phyloP scores from a whole-genome alignment of 2,113 vertebrate species.

The Lophochroa leadbeateri region DNA sequence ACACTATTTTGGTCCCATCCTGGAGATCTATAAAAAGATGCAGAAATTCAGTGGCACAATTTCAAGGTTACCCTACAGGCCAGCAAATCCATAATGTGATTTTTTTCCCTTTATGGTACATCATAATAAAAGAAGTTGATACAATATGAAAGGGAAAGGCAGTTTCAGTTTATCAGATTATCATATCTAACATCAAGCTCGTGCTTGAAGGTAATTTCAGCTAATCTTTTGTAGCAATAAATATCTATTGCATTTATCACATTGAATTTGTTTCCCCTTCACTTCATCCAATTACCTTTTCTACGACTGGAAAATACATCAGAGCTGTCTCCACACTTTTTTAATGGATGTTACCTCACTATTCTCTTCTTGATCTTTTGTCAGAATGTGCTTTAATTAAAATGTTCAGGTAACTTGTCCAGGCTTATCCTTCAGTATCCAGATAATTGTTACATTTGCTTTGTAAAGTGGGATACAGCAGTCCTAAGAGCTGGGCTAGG shows the following conservation, averaged over 20 bases:
- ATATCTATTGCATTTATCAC: slow-evolving; percentile 62
- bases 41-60: slow-evolving; percentile 45
- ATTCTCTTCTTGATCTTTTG: slow-evolving; percentile 12
- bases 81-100: slow-evolving; percentile 53
- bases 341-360: neutral
- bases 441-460: neutral
- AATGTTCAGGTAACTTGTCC: neutral
- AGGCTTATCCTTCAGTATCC: neutral
- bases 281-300: slow-evolving; percentile 65
- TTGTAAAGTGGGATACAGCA: neutral
- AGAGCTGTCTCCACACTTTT: slow-evolving; percentile 21
- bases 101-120: slow-evolving; percentile 51
- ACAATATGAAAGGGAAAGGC: slow-evolving; percentile 6
- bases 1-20: slow-evolving; percentile 23
- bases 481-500: neutral
- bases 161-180: slow-evolving; percentile 54
- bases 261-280: slow-evolving; percentile 68
- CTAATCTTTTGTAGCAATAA: slow-evolving; percentile 66
- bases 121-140: slow-evolving; percentile 10
- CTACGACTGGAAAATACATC: slow-evolving; percentile 37
- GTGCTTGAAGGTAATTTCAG: slow-evolving; percentile 59
- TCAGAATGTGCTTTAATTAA: slow-evolving; percentile 41
- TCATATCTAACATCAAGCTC: slow-evolving; percentile 45
- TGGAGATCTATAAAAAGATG: slow-evolving; percentile 29
- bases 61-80: slow-evolving; percentile 68